Evolutionary conservation across 2,113 vertebrate genomes (phyloP), one percentile per base, ranked within the genome.

Genomic region (Acrocephalus kingi): DNA sequence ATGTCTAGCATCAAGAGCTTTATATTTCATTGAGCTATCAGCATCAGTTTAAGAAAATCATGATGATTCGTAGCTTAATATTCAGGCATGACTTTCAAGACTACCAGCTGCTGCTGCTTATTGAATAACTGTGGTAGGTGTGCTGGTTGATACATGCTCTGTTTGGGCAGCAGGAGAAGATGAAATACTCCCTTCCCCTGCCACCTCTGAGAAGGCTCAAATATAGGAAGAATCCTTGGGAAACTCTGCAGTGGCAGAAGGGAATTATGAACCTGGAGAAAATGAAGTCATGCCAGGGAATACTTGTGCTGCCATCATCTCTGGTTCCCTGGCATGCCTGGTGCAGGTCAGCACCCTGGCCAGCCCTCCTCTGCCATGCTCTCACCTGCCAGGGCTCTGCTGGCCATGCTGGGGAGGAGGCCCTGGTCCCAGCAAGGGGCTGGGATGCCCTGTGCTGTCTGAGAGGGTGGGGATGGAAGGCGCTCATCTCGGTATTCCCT

Each of bases 301-400:
- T 15, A 3, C 15, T 49, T 39, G 22, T 49, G 18, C 6, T 6
- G 9, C 13, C 14, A 2, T 18, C 39, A 7, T 6, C 11, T 0
- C 3, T 18, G 39, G n/a, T 13, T 62, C 48, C n/a, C 31, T 69
- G 7, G 7, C 25, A 31, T 0, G 3, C 17, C 4, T 10, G 21
- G 30, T 48, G 71, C 14, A 35, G n/a, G 55, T 80, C 56, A 51
- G 64, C 64, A 84, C 25, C 49, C 45, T 68, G 68, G 52, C 68
- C 76, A 89, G 48, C 11, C 46, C 51, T 68, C 6, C 46, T 23
- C 7, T 23, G 25, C 31, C 45, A 54, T 24, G 24, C 7, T 20
- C 37, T 24, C 8, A 23, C 23, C 31, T 55, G 19, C 69, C 55
- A 59, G 33, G 52, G 30, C 41, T 27, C 15, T 43, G n/a, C 45